Percentiles rank a stretch among this genome's conserved stretches.
These are phyloP conservation scores for Toxonevra muliebris DNA, from an alignment of 2,888 invertebrate genomes.

Conservation along the genomic window DNA sequence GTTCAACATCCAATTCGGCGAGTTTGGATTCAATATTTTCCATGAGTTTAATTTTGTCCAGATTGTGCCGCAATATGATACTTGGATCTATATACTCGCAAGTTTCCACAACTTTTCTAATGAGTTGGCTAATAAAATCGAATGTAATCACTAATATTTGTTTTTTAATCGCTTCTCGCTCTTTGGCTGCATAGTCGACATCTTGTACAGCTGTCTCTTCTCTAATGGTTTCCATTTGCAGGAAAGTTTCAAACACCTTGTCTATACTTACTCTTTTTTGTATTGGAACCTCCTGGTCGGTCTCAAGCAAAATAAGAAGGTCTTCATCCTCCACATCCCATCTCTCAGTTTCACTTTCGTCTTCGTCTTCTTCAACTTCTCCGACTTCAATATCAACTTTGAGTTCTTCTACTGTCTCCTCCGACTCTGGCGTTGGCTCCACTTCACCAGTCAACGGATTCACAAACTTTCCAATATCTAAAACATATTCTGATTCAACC, in stretches of 20 bases:
- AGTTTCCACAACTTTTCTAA: constrained; percentile 37
- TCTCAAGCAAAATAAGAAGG: constrained; percentile 29
- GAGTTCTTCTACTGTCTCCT: constrained; percentile 5
- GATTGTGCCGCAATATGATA: constrained; percentile 34
- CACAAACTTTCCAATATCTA: constrained; percentile 39
- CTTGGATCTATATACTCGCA: constrained; percentile 39
- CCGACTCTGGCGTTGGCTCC: neutral
- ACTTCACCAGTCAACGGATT: constrained; percentile 36
- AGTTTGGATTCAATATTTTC: constrained; percentile 22
- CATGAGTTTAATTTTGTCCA: constrained; percentile 47
- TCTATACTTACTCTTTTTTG: constrained; percentile 9
- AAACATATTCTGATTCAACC: neutral
- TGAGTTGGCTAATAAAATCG: constrained; percentile 43
- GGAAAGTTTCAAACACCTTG: constrained; percentile 31
- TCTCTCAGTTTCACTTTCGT: neutral
- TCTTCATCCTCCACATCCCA: neutral
- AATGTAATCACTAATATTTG: constrained; percentile 17
- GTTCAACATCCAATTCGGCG: constrained; percentile 32
- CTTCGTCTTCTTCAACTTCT: neutral
- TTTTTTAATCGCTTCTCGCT: neutral
- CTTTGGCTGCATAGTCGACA: constrained; percentile 28
- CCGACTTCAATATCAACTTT: neutral
- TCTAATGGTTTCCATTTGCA: constrained; percentile 27
- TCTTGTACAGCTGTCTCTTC: neutral
- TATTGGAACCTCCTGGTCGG: constrained; percentile 17